A percentile compares a stretch with the other conserved stretches of the same genome.
phyloP scores from a whole-genome alignment of 2,797 vertebrate genomes.

The Darevskia nairensis region DNA sequence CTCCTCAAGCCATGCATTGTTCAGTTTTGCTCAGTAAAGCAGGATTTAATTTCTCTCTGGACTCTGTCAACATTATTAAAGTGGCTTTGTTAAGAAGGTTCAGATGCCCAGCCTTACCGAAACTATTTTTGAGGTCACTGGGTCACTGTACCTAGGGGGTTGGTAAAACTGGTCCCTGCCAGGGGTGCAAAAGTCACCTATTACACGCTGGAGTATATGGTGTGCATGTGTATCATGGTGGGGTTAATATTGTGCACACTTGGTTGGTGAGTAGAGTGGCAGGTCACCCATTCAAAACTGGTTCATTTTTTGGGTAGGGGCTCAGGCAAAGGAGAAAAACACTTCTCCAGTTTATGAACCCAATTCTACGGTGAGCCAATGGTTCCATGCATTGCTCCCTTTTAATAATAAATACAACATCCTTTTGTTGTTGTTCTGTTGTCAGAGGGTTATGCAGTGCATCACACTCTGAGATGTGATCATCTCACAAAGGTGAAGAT shows the following conservation, averaged over 20 bases:
- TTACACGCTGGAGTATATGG: too few relatives aligned
- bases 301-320: neutral
- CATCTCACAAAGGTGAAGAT: neutral
- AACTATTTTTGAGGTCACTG: neutral
- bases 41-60: too few relatives aligned
- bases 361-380: neutral
- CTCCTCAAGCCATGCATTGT: too few relatives aligned
- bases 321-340: neutral
- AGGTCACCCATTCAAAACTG: neutral
- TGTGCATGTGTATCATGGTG: too few relatives aligned
- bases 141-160: too few relatives aligned
- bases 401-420: neutral
- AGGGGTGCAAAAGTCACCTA: too few relatives aligned
- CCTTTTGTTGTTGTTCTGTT: neutral
- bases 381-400: neutral
- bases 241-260: neutral
- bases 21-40: too few relatives aligned
- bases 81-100: too few relatives aligned
- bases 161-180: too few relatives aligned
- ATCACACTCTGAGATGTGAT: neutral
- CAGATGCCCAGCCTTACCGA: neutral
- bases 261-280: neutral
- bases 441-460: neutral
- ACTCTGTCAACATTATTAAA: too few relatives aligned
- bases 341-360: neutral